phyloP scores from a whole-genome alignment of 1,140 invertebrate genomes.

The Protaetia brevitarsis region DNA sequence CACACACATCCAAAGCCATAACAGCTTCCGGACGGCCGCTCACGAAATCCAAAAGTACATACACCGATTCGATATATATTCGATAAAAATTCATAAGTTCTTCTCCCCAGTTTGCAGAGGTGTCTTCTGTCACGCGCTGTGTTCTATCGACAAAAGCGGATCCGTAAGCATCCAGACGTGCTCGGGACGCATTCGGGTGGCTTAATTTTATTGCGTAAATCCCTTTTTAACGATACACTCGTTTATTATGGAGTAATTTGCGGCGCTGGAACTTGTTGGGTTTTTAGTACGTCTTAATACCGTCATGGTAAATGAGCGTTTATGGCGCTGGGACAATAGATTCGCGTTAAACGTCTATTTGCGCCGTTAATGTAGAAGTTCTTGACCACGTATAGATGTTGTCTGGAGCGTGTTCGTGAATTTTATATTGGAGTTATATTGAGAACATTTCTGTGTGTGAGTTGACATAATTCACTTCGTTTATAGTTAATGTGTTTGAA shows the following conservation, averaged over 20 bases:
- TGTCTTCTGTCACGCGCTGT: too few species aligned
- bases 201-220: conserved; percentile 13
- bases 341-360: too few species aligned
- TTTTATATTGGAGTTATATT: too few species aligned
- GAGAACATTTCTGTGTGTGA: too few species aligned
- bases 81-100: neutral
- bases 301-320: neutral
- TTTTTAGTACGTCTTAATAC: neutral
- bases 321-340: too few species aligned
- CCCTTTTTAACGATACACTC: conserved; percentile 3
- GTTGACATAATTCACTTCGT: too few species aligned
- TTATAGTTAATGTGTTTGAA: too few species aligned
- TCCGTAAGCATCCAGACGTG: neutral
- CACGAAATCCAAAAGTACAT: neutral
- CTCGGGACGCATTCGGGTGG: neutral
- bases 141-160: neutral
- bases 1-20: neutral
- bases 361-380: too few species aligned
- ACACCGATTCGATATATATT: neutral
- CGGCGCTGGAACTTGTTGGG: neutral
- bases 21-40: neutral
- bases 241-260: conserved; percentile 15
- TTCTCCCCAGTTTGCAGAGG: neutral
- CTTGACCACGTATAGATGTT: too few species aligned
- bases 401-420: too few species aligned